A percentile compares a stretch with the other conserved stretches of the same genome.
These are phyloP conservation scores for Pseudolaguvia tuberculata DNA, from an alignment of 2,113 vertebrate species.

Conservation along the genomic window DNA sequence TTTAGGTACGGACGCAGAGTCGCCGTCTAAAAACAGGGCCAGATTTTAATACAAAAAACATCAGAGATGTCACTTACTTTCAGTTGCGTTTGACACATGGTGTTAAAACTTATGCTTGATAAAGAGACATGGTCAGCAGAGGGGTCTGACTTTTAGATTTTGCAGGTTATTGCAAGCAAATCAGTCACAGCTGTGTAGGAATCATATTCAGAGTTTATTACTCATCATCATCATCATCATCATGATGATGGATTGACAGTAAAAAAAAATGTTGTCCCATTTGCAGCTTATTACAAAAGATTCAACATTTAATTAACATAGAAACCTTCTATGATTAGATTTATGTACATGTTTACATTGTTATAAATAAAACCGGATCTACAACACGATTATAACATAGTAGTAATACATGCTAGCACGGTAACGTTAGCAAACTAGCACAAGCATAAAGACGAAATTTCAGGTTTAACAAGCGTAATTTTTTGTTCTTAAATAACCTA, in stretches of 20 bases:
- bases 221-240: constrained; percentile 11
- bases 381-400: background rate
- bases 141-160: too few species aligned
- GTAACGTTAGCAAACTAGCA: constrained; percentile 41
- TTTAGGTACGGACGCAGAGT: constrained; percentile 96
- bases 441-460: constrained; percentile 14
- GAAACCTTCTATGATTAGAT: background rate
- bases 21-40: constrained; percentile 73
- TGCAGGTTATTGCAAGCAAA: background rate
- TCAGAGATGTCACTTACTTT: background rate
- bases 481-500: constrained; percentile 3
- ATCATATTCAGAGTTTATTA: background rate
- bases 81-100: background rate
- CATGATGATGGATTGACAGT: background rate
- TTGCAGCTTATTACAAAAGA: background rate
- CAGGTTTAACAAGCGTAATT: background rate
- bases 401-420: constrained; percentile 13
- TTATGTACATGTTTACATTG: too few species aligned
- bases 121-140: background rate
- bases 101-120: background rate
- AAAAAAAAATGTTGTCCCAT: background rate
- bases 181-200: background rate
- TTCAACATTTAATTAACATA: background rate
- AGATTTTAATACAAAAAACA: background rate
- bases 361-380: background rate